Conservation (phyloP, 2,888 invertebrate species). For the Oscheius sp. region DNA sequence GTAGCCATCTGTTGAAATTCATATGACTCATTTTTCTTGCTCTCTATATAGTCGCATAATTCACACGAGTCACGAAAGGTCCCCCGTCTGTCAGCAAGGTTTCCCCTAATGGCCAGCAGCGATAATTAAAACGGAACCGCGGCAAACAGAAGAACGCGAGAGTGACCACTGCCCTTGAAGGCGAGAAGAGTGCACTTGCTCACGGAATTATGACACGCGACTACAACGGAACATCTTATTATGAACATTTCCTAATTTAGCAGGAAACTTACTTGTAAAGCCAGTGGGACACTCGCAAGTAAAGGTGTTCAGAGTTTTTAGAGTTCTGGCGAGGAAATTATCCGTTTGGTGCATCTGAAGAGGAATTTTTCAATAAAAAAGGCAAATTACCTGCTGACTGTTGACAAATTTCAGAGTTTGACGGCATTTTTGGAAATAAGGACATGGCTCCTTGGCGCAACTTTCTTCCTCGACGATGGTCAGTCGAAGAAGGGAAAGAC, state of each 20-base stretch:
- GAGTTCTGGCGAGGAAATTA: slow-evolving; percentile 66
- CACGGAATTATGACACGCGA: slow-evolving; percentile 6
- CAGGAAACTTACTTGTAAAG: slow-evolving; percentile 66
- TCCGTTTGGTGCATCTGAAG: slow-evolving; percentile 66
- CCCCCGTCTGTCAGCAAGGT: slow-evolving; percentile 21
- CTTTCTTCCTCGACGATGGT: slow-evolving; percentile 60
- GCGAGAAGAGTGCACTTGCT: slow-evolving; percentile 24
- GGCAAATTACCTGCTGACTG: slow-evolving; percentile 42
- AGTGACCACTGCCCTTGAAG: slow-evolving; percentile 8
- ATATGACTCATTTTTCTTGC: slow-evolving; percentile 7
- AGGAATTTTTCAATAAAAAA: background rate
- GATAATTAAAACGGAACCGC: slow-evolving; percentile 33
- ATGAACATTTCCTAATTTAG: too few relatives aligned
- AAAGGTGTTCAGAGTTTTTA: slow-evolving; percentile 67
- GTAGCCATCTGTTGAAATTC: slow-evolving; percentile 14
- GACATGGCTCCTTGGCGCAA: slow-evolving; percentile 69
- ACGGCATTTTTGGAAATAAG: slow-evolving; percentile 68
- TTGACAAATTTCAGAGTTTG: slow-evolving; percentile 66
- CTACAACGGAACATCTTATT: too few relatives aligned
- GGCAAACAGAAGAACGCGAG: slow-evolving; percentile 22
- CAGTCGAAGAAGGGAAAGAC: slow-evolving; percentile 54
- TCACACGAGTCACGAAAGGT: background rate
- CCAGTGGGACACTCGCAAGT: slow-evolving; percentile 71
- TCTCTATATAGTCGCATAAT: background rate
- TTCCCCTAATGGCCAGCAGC: slow-evolving; percentile 22